Conservation (phyloP, 2,797 vertebrate genomes). For the Cheirogaleus major region DNA sequence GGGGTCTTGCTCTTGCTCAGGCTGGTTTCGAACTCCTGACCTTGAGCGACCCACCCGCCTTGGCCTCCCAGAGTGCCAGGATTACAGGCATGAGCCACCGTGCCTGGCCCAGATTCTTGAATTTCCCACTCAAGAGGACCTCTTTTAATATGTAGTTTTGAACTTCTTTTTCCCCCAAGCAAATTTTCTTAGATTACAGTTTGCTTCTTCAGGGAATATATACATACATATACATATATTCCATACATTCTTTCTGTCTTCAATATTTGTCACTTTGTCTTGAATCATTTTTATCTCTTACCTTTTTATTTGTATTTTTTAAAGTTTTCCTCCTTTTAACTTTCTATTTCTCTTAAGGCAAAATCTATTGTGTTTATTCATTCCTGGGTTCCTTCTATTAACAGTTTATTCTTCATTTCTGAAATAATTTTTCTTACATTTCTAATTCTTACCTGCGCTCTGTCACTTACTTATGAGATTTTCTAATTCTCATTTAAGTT, state of each 20-base stretch:
- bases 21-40: too few relatives aligned
- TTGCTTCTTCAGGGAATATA: too few relatives aligned
- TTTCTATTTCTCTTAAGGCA: background rate
- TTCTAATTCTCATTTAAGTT: background rate
- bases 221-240: too few relatives aligned
- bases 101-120: background rate
- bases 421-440: constrained; percentile 14
- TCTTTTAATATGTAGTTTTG: too few relatives aligned
- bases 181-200: too few relatives aligned
- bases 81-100: too few relatives aligned
- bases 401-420: background rate
- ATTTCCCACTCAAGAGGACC: background rate
- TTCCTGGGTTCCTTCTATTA: background rate
- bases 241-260: too few relatives aligned
- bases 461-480: background rate
- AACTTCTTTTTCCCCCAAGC: too few relatives aligned
- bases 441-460: background rate
- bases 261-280: too few relatives aligned
- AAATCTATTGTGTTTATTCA: background rate
- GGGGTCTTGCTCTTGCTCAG: too few relatives aligned
- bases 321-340: background rate
- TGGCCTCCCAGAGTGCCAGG: too few relatives aligned
- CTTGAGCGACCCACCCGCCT: too few relatives aligned
- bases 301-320: background rate
- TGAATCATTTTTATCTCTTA: background rate